Evolutionary conservation across 1,140 invertebrate genomes (phyloP).

Genomic region (Zophobas atratus): DNA sequence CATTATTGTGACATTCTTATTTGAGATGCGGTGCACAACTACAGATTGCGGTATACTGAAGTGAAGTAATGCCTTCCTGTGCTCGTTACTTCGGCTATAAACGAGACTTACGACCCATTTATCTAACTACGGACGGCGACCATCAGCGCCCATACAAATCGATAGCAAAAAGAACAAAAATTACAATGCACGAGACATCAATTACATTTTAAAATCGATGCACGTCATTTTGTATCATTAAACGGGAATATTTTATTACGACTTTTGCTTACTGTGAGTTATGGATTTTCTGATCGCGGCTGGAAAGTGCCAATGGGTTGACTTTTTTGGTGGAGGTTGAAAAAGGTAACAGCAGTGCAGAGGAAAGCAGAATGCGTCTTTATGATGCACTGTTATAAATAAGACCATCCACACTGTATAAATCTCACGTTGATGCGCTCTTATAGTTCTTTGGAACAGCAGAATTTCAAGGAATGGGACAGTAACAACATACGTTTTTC

Average conservation of each 20-base stretch:
- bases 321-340: too few relatives aligned
- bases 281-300: too few relatives aligned
- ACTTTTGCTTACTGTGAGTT: too few relatives aligned
- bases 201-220: background rate
- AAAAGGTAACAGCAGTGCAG: too few relatives aligned
- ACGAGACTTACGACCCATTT: constrained; percentile 36
- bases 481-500: too few relatives aligned
- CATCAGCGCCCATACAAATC: constrained; percentile 1
- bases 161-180: constrained; percentile 1
- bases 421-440: too few relatives aligned
- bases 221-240: background rate
- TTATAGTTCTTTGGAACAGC: too few relatives aligned
- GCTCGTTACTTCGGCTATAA: constrained; percentile 35
- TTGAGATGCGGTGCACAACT: constrained; percentile 10
- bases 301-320: too few relatives aligned
- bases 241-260: background rate
- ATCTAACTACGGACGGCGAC: constrained; percentile 8
- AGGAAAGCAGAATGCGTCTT: too few relatives aligned
- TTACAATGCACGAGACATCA: background rate
- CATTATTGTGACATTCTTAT: constrained; percentile 21
- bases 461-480: too few relatives aligned
- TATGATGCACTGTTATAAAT: too few relatives aligned
- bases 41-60: constrained; percentile 33
- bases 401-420: too few relatives aligned
- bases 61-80: constrained; percentile 35